Evolutionary conservation across 2,797 vertebrate species (phyloP).

Genomic region (Coracias cyanogaster): DNA sequence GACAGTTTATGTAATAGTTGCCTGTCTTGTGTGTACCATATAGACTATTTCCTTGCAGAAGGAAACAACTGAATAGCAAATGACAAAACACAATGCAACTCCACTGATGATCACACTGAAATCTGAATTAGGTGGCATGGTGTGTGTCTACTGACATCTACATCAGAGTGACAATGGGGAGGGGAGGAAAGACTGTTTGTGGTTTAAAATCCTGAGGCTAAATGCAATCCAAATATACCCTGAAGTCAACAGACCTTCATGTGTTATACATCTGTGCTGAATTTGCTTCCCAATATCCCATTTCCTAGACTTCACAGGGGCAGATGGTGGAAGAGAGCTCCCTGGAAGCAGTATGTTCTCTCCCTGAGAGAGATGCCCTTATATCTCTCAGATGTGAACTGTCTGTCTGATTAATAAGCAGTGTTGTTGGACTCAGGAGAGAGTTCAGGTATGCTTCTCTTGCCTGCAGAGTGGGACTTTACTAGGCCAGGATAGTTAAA

Average conservation of each 20-base stretch:
- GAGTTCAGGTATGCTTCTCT: background rate
- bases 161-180: background rate
- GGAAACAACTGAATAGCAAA: background rate
- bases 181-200: background rate
- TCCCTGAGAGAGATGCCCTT: background rate
- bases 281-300: background rate
- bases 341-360: background rate
- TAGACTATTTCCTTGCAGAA: background rate
- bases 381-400: background rate
- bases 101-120: background rate
- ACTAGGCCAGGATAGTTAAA: background rate
- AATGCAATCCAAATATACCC: background rate
- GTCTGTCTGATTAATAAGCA: constrained; percentile 8
- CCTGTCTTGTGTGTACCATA: accelerated
- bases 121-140: background rate
- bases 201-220: background rate
- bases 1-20: background rate
- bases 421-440: background rate
- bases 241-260: background rate
- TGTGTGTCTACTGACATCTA: background rate
- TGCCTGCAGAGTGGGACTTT: background rate
- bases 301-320: background rate
- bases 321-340: background rate
- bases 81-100: background rate
- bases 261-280: background rate